These are phyloP conservation scores for Drosophila buzzatii DNA, from an alignment of 2,888 invertebrate genomes.

Conservation along the genomic window DNA sequence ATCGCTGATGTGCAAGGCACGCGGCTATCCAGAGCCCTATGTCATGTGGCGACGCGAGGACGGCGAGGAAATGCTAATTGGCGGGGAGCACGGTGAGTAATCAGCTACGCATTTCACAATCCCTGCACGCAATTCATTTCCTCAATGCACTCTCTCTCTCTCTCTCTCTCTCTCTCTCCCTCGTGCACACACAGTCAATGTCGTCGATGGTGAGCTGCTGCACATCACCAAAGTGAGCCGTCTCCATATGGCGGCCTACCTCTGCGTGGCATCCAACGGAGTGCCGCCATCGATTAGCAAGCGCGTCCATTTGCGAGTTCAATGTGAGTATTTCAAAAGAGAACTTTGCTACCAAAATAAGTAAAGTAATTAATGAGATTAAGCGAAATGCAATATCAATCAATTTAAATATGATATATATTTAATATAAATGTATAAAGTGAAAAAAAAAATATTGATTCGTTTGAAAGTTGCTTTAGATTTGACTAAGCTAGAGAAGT, in stretches of 20 bases:
- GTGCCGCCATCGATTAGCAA: conserved; percentile 96
- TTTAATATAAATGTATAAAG: too few relatives aligned
- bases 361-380: too few relatives aligned
- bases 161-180: background rate
- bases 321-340: conserved; percentile 89
- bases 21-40: conserved; percentile 95
- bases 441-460: too few relatives aligned
- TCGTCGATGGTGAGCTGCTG: conserved; percentile 94
- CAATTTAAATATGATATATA: too few relatives aligned
- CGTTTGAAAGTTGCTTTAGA: too few relatives aligned
- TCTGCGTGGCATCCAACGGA: conserved; percentile 96
- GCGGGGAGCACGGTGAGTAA: conserved; percentile 92
- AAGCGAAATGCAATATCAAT: too few relatives aligned
- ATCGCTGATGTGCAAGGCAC: conserved; percentile 94
- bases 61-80: conserved; percentile 94
- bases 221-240: conserved; percentile 95
- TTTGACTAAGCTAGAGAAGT: too few relatives aligned
- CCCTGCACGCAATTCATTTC: conserved; percentile 6
- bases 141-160: conserved; percentile 12
- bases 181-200: conserved; percentile 89
- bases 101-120: conserved; percentile 20
- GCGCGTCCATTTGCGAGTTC: conserved; percentile 92
- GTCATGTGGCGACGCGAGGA: conserved; percentile 97
- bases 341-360: background rate
- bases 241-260: conserved; percentile 96